A percentile compares a stretch with the other conserved stretches of the same genome.
These are phyloP conservation scores for Dendrophyllia cribrosa DNA, from an alignment of 64 coral and sea anemone species.

Conservation along the genomic window DNA sequence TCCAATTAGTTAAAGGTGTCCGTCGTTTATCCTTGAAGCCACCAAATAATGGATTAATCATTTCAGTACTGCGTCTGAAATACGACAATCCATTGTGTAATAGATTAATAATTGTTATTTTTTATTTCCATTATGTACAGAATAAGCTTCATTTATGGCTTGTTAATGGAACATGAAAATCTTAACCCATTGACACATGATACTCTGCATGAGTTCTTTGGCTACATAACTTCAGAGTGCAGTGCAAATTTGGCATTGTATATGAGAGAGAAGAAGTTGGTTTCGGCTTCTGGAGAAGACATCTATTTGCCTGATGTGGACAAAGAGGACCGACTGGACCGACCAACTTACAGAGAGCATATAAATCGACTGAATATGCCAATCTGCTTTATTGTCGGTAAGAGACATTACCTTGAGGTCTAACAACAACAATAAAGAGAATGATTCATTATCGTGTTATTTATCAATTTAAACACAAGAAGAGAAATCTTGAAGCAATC, in stretches of 20 bases:
- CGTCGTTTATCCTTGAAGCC: no score
- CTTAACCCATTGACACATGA: constrained; percentile 57
- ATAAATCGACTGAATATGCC: constrained; percentile 52
- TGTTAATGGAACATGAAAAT: constrained; percentile 68
- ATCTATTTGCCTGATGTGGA: constrained; percentile 66
- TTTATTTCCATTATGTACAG: not conserved
- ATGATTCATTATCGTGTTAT: no score
- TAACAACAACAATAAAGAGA: not conserved
- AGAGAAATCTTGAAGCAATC: no score
- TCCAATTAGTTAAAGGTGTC: no score
- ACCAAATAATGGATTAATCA: no score
- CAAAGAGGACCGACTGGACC: not conserved
- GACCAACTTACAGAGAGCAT: constrained; percentile 37
- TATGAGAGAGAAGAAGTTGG: constrained; percentile 45
- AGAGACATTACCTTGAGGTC: not conserved
- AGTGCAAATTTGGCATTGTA: constrained; percentile 28
- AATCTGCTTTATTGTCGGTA: constrained; percentile 65
- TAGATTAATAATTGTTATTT: no score
- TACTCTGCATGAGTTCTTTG: constrained; percentile 69
- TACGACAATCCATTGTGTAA: no score
- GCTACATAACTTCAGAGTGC: constrained; percentile 38
- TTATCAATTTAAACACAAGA: no score
- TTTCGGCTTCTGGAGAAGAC: constrained; percentile 59
- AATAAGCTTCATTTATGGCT: constrained; percentile 55
- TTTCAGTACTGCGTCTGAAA: no score